These are phyloP conservation scores for Lutra lutra DNA, from an alignment of 2,797 vertebrate species.

Conservation along the genomic window DNA sequence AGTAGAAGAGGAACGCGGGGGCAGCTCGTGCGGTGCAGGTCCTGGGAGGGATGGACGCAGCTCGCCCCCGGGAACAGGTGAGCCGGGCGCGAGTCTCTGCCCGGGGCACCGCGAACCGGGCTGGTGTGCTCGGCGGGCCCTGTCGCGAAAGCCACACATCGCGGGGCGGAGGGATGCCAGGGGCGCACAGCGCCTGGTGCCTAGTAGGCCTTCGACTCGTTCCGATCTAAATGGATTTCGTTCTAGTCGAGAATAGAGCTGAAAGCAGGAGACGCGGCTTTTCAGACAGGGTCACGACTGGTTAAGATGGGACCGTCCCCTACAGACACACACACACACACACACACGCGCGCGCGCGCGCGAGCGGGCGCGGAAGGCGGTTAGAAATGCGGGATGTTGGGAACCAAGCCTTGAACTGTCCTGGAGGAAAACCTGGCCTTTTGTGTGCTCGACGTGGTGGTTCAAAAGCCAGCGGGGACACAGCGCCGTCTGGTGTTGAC, in stretches of 20 bases:
- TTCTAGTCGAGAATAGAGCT: background rate
- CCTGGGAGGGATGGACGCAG: fast-evolving
- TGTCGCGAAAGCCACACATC: background rate
- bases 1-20: background rate
- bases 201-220: background rate
- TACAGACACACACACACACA: fast-evolving
- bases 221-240: background rate
- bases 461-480: background rate
- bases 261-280: background rate
- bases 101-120: background rate
- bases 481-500: constrained; percentile 66
- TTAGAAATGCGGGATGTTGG: background rate
- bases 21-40: background rate
- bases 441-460: background rate
- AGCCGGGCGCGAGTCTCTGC: background rate
- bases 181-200: background rate
- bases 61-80: background rate
- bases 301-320: background rate
- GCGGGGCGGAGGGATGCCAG: background rate
- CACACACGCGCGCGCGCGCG: fast-evolving
- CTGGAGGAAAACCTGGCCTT: background rate
- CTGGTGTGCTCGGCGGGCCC: background rate
- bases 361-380: too few relatives aligned
- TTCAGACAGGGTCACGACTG: background rate
- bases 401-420: too few relatives aligned